These are phyloP conservation scores for Callyntrura guangdongensis DNA, from an alignment of 2,888 invertebrate genomes.

Conservation along the genomic window DNA sequence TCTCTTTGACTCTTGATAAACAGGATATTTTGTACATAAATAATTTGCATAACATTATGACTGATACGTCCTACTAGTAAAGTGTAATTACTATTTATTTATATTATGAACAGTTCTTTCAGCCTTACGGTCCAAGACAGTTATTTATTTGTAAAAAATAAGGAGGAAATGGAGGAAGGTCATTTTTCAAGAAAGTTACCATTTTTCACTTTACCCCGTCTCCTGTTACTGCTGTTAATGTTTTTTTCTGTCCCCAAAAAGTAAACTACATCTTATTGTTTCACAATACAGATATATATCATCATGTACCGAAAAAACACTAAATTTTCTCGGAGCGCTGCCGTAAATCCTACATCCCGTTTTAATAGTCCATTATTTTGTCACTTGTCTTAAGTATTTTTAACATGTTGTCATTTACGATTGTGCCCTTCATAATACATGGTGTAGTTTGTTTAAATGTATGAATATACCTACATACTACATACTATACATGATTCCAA, in stretches of 20 bases:
- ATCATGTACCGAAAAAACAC: slow-evolving; percentile 33
- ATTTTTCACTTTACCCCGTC: slow-evolving; percentile 35
- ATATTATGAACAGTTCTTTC: background rate
- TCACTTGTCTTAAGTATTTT: slow-evolving; percentile 51
- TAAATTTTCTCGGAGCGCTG: slow-evolving; percentile 50
- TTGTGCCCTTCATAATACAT: slow-evolving; percentile 37
- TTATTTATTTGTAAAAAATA: background rate
- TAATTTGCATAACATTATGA: slow-evolving; percentile 40
- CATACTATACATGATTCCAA: background rate
- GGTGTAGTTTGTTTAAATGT: no score
- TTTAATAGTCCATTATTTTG: slow-evolving; percentile 57
- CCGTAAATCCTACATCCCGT: slow-evolving; percentile 27
- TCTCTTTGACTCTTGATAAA: slow-evolving; percentile 19
- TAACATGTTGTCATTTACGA: slow-evolving; percentile 55
- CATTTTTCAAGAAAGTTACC: slow-evolving; percentile 59
- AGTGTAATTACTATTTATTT: background rate
- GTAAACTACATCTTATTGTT: background rate
- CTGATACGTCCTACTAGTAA: background rate
- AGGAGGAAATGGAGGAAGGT: slow-evolving; percentile 40
- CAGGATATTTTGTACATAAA: background rate
- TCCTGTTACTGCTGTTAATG: background rate
- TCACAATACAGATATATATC: slow-evolving; percentile 28
- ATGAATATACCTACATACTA: background rate
- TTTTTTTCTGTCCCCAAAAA: slow-evolving; percentile 16
- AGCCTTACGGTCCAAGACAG: no score